Conservation (phyloP, 1,140 invertebrate species). For the Drosophila malerkotliana region DNA sequence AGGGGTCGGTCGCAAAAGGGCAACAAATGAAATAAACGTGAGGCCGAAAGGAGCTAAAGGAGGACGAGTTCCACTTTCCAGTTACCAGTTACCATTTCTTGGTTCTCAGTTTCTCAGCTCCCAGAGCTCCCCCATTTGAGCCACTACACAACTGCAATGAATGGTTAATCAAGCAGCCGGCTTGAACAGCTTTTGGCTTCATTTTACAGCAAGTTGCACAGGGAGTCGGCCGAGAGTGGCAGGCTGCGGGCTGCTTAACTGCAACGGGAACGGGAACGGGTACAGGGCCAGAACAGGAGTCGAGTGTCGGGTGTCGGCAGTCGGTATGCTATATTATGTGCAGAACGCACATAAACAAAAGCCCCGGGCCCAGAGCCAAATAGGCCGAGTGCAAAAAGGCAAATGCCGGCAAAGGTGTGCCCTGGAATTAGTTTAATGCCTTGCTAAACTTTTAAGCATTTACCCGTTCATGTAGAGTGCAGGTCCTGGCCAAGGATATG, state of each 20-base stretch:
- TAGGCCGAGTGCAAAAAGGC: constrained; percentile 65
- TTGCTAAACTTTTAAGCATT: constrained; percentile 30
- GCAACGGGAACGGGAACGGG: constrained; percentile 16
- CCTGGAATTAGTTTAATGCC: constrained; percentile 41
- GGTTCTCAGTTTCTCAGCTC: background rate
- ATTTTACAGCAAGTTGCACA: constrained; percentile 69
- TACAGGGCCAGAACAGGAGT: background rate
- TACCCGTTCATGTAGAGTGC: constrained; percentile 1
- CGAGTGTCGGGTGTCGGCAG: background rate
- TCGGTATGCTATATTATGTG: constrained; percentile 57
- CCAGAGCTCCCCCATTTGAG: constrained; percentile 55
- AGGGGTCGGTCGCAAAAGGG: constrained; percentile 35
- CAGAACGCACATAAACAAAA: constrained; percentile 67
- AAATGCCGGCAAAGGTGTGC: constrained; percentile 35
- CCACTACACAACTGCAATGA: constrained; percentile 79
- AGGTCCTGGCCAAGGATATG: constrained; percentile 26
- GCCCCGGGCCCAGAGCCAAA: constrained; percentile 52
- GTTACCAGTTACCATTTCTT: constrained; percentile 29
- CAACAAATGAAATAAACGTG: constrained; percentile 67
- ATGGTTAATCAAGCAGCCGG: constrained; percentile 79
- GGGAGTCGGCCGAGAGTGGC: constrained; percentile 22
- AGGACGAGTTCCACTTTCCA: constrained; percentile 38
- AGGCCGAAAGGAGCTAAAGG: constrained; percentile 49
- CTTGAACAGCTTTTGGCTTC: constrained; percentile 77
- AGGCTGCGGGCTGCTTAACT: constrained; percentile 29